These are phyloP conservation scores for Bambusicola thoracicus DNA, from an alignment of 2,113 vertebrate genomes.

Conservation along the genomic window DNA sequence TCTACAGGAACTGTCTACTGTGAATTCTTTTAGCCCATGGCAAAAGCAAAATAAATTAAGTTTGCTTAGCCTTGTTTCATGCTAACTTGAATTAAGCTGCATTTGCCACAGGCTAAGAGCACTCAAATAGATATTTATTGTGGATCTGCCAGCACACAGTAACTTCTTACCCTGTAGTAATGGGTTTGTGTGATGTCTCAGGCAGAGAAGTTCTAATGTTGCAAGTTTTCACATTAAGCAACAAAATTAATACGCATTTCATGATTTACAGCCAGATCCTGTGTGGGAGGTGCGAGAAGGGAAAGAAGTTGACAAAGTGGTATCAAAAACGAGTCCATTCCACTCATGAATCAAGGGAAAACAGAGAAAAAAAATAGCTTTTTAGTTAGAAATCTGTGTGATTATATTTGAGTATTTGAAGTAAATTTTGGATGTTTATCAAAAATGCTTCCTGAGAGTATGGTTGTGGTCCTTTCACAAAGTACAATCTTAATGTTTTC, in stretches of 20 bases:
- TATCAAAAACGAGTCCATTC: not conserved
- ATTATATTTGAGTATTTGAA: not conserved
- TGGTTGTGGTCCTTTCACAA: not conserved
- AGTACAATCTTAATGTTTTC: not conserved
- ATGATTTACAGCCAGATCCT: not conserved
- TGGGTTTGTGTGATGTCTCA: not conserved
- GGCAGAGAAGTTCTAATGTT: not conserved
- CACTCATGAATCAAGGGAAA: not conserved
- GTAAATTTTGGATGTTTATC: not conserved
- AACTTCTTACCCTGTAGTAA: not conserved
- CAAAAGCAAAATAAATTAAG: slow-evolving; percentile 17
- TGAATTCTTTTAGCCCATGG: slow-evolving; percentile 1
- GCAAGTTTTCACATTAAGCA: not conserved
- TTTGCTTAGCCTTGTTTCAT: not conserved
- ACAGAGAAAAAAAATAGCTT: not conserved
- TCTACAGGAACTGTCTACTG: not conserved
- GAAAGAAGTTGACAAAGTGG: not conserved
- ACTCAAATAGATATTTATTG: not conserved
- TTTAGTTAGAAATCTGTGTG: not conserved
- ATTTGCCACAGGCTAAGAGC: slow-evolving; percentile 38
- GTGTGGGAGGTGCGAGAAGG: not conserved
- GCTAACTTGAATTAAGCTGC: slow-evolving; percentile 55
- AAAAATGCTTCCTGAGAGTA: not conserved
- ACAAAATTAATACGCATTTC: not conserved
- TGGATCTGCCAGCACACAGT: not conserved